phyloP scores from a whole-genome alignment of 2,888 invertebrate genomes.

The Campoplex nolae region DNA sequence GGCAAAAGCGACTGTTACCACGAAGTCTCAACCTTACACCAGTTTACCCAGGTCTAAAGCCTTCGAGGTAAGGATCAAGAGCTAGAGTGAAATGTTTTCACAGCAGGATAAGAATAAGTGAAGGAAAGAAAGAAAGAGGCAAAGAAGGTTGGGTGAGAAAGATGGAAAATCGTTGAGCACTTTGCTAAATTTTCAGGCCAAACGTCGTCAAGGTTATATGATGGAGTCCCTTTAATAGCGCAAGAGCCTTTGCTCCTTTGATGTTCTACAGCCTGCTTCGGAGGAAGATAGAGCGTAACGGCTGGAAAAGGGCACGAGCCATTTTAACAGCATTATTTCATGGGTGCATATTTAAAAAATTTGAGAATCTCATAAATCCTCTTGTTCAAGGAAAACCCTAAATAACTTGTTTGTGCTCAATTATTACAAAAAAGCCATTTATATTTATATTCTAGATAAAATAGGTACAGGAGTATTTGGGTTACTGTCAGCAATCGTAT shows the following conservation, averaged over 20 bases:
- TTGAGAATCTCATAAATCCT: not conserved
- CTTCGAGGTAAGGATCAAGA: slow-evolving; percentile 25
- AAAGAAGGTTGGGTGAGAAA: slow-evolving; percentile 64
- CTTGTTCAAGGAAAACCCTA: not conserved
- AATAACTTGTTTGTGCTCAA: not conserved
- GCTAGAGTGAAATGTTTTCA: slow-evolving; percentile 24
- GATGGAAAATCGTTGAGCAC: slow-evolving; percentile 74
- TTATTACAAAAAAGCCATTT: not conserved
- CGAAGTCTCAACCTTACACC: slow-evolving; percentile 52
- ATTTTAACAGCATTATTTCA: slow-evolving; percentile 12
- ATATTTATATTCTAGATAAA: not conserved
- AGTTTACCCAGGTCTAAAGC: slow-evolving; percentile 24
- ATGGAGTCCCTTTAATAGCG: slow-evolving; percentile 78
- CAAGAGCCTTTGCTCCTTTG: slow-evolving; percentile 78
- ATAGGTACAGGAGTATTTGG: not conserved
- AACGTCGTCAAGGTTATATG: slow-evolving; percentile 76
- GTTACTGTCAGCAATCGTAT: not conserved
- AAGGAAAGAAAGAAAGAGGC: slow-evolving; percentile 4
- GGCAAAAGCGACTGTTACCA: slow-evolving; percentile 39
- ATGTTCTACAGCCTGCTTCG: slow-evolving; percentile 76
- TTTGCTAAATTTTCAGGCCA: slow-evolving; percentile 78
- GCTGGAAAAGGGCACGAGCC: not conserved
- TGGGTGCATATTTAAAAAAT: not conserved
- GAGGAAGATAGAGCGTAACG: slow-evolving; percentile 5
- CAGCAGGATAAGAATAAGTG: slow-evolving; percentile 2